Percentiles rank a stretch among this genome's conserved stretches.
Conservation (phyloP, 2,797 vertebrate genomes). For the Centropyge bicolor region DNA sequence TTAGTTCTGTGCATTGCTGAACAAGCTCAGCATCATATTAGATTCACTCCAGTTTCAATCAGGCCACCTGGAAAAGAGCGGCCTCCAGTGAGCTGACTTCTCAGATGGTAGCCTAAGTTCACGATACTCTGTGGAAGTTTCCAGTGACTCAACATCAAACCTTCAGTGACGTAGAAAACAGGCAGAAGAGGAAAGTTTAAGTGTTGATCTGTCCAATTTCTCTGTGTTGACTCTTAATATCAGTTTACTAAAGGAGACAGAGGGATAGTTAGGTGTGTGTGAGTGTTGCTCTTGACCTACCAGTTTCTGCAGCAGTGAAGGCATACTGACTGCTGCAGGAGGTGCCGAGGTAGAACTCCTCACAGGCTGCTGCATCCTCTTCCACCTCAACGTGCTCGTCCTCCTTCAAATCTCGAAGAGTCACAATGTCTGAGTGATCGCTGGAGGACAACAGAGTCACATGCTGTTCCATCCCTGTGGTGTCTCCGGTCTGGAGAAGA, state of each 20-base stretch:
- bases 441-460: constrained; percentile 88
- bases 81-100: constrained; percentile 82
- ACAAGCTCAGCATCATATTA: constrained; percentile 55
- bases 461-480: constrained; percentile 78
- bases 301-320: constrained; percentile 90
- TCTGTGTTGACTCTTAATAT: neutral
- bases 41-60: constrained; percentile 76
- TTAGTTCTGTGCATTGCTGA: constrained; percentile 49
- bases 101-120: constrained; percentile 87
- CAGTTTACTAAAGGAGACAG: neutral
- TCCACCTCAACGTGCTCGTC: constrained; percentile 78
- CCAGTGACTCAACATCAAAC: constrained; percentile 88
- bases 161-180: constrained; percentile 74
- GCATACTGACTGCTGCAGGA: constrained; percentile 96
- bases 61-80: constrained; percentile 85
- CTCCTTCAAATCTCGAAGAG: constrained; percentile 88
- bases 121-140: constrained; percentile 87
- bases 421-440: constrained; percentile 97
- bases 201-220: constrained; percentile 2
- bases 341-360: constrained; percentile 91
- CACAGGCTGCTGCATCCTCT: constrained; percentile 67
- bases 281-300: constrained; percentile 61
- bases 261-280: neutral
- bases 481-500: constrained; percentile 74
- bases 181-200: constrained; percentile 40